Percentiles rank a stretch among this genome's conserved stretches.
Conservation (phyloP, 2,888 invertebrate species). For the Thymelicus lineola region DNA sequence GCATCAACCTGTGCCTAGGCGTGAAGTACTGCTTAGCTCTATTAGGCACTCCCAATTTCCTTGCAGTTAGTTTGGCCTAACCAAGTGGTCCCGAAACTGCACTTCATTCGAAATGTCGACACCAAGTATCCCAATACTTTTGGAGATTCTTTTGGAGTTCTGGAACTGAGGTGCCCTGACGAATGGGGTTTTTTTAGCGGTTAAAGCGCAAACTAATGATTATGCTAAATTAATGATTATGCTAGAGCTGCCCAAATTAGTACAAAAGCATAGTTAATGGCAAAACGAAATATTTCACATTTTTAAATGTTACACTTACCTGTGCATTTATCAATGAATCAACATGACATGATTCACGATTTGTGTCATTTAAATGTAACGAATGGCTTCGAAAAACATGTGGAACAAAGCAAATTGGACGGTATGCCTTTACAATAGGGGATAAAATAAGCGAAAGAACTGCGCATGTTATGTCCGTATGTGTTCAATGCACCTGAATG, state of each 20-base stretch:
- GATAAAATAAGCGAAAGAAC: conserved; percentile 12
- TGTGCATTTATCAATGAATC: conserved; percentile 49
- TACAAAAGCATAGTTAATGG: conserved; percentile 6
- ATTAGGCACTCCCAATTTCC: too few relatives aligned
- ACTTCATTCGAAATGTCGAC: too few relatives aligned
- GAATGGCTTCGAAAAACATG: conserved; percentile 33
- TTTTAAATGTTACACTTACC: conserved; percentile 36
- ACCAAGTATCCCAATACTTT: too few relatives aligned
- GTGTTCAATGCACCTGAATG: conserved; percentile 36
- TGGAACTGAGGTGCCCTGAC: too few relatives aligned
- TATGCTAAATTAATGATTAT: too few relatives aligned
- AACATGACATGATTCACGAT: conserved; percentile 40
- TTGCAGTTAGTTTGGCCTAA: too few relatives aligned
- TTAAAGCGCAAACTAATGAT: too few relatives aligned
- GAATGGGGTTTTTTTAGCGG: too few relatives aligned
- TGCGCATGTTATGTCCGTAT: conserved; percentile 10
- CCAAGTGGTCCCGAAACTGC: too few relatives aligned
- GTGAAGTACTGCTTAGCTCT: too few relatives aligned
- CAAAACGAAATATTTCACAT: conserved; percentile 17
- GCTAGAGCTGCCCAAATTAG: conserved; percentile 18
- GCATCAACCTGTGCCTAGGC: too few relatives aligned
- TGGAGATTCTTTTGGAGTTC: too few relatives aligned
- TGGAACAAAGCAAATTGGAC: conserved; percentile 25
- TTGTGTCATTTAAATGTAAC: conserved; percentile 43
- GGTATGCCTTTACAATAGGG: conserved; percentile 29